Base-by-base conservation (phyloP, 2,797 vertebrate species). In the Paramormyrops hopkinsi region DNA sequence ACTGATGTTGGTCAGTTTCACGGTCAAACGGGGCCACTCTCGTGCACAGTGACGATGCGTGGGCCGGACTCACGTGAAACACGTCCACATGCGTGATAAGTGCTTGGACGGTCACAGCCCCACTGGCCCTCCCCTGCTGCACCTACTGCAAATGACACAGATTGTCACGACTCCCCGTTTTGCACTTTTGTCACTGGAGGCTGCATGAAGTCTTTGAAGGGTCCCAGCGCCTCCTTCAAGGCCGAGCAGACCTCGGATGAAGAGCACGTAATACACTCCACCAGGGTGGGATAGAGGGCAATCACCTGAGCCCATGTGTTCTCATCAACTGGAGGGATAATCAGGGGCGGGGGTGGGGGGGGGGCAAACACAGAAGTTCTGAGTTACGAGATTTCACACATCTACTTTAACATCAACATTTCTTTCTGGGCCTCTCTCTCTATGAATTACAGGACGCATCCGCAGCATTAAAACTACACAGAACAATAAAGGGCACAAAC, bases 131-230 rank as follows among this genome's bases (percentile, higher is more conserved):
- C 50, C 4, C 85, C 25, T 29, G 12, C 6, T 33, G 73, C 85
- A 86, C 65, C 65, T 33, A 22, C 22, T 79, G 73, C 76, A n/a
- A 82, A 82, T 14, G 88, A 89, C 2, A 44, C 90, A 90, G 89
- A 92, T 91, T 95, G 96, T 99, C 97, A 99, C 90, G 98, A 99
- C 91, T 99, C 98, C 93, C 98, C 99, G 3, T 99, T 99, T 93
- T 99, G 98, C 93, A 99, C 97, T 97, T 97, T 98, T 94, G 96
- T 95, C 95, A 97, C 95, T 88, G 98, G 98, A 90, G 99, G 97
- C 89, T 99, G 98, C 98, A 99, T 99, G 95, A 99, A 99, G 96
- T 99, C 99, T 96, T 99, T 98, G 94, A 99, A 99, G 88, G 98
- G 99, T 94, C 97, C 97, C 87, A 99, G 95, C 88, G 99, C 99